Evolutionary conservation across 2,797 vertebrate species (phyloP).

Genomic region (Fistularia tabacaria): DNA sequence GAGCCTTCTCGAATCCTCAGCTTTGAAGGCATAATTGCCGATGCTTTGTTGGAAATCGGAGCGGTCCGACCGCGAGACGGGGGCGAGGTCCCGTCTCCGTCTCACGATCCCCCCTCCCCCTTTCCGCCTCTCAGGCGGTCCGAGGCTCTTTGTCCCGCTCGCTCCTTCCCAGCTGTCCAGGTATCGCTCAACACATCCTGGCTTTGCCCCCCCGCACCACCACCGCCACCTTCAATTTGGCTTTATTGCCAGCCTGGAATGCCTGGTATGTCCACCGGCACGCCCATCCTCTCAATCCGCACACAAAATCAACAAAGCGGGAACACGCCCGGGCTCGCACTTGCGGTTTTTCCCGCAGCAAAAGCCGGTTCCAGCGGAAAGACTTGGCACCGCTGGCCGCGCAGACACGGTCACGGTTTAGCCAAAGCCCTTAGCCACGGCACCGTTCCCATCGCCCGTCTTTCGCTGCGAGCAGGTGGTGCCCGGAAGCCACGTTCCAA

Average conservation of each 20-base stretch:
- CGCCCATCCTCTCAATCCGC: conserved; percentile 53
- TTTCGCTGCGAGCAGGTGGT: conserved; percentile 52
- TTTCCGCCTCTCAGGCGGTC: conserved; percentile 34
- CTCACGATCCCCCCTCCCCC: conserved; percentile 26
- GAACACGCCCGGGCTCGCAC: conserved; percentile 46
- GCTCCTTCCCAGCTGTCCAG: conserved; percentile 51
- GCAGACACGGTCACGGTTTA: conserved; percentile 54
- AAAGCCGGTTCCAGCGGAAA: conserved; percentile 41
- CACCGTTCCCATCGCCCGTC: conserved; percentile 27
- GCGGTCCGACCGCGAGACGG: conserved; percentile 43
- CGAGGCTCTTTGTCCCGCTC: conserved; percentile 24
- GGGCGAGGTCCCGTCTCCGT: conserved; percentile 23
- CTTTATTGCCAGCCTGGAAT: conserved; percentile 74
- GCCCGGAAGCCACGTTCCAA: conserved; percentile 36
- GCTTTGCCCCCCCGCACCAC: conserved; percentile 39
- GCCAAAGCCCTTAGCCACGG: conserved; percentile 42
- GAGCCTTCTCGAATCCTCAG: conserved; percentile 21
- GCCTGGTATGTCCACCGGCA: conserved; percentile 67
- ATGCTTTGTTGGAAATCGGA: conserved; percentile 42
- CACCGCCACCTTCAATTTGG: conserved; percentile 55
- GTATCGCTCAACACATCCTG: conserved; percentile 62
- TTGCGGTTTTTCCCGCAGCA: conserved; percentile 47
- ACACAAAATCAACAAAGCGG: conserved; percentile 46
- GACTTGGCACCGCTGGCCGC: conserved; percentile 42
- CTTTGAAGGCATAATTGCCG: conserved; percentile 21